Base-by-base conservation (phyloP, 2,113 vertebrate genomes). In the Antechinus flavipes region DNA sequence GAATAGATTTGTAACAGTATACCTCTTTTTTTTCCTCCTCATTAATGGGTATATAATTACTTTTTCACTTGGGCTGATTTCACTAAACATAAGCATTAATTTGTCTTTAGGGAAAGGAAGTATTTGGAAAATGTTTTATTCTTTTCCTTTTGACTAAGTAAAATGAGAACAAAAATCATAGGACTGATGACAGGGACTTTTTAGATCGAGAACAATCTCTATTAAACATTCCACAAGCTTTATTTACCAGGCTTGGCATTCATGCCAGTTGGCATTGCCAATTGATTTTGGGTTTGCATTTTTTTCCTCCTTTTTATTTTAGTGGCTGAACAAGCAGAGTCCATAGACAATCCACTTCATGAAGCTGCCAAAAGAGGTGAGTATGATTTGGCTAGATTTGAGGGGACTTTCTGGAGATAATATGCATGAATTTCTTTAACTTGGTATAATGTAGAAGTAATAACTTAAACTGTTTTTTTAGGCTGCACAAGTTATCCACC, bases 341-440 rank as follows among this genome's bases (percentile, higher is more conserved):
- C 99, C 49, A 99, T 99, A 93, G 99, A 99, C 97, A 99, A 99
- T 97, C 99, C 99, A 61, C 98, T 99, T 98, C 99, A 99, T 35
- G 99, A 99, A 98, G 99, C 99, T 97, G 99, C 99, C 93, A 99
- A 99, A 98, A 99, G 99, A 99, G 99, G 99, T 99, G 96, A 93
- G 98, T 96, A 42, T 97, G 92, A n/a, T 92, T 95, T 92, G 42
- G 8, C 55, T 93, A 92, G 54, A 27, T 91, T 35, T 58, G 27
- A 8, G 8, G 23, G 42, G 47, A 27, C 16, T 56, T 27, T 16
- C 35, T 93, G 90, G 89, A 92, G 24, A 55, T 56, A 12, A 91
- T 93, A 76, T 93, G 76, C 22, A 89, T 90, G 2, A 49, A 47
- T 93, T 96, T 94, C 58, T 94, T 91, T 93, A 95, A 91, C 90